Conservation (phyloP, 2,888 invertebrate genomes). For the Andrena flavipes region DNA sequence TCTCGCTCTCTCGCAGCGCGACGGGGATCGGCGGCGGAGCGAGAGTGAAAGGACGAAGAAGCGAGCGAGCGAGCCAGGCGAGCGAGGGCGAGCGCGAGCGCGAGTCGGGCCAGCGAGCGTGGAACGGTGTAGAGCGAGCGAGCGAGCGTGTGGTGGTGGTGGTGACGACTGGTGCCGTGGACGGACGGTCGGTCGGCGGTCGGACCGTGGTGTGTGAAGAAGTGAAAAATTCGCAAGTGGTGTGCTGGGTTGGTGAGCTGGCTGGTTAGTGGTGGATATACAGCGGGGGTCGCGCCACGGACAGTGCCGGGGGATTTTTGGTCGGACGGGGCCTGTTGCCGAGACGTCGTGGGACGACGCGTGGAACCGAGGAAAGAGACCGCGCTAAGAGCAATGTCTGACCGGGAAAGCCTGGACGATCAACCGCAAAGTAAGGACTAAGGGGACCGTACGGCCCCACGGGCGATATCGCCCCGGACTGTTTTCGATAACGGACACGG, state of each 20-base stretch:
- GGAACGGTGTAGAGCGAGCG: slow-evolving; percentile 68
- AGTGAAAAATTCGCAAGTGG: slow-evolving; percentile 76
- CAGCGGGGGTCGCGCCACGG: slow-evolving; percentile 67
- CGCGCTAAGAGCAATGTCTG: slow-evolving; percentile 81
- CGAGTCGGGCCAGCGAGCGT: slow-evolving; percentile 72
- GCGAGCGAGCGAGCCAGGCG: slow-evolving; percentile 8
- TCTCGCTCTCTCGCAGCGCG: slow-evolving; percentile 55
- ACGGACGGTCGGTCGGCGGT: slow-evolving; percentile 78
- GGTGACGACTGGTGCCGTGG: slow-evolving; percentile 80
- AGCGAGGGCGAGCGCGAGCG: slow-evolving; percentile 64
- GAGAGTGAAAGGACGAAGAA: slow-evolving; percentile 64
- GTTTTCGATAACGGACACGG: not conserved
- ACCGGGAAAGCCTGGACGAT: slow-evolving; percentile 84
- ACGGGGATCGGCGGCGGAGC: slow-evolving; percentile 57
- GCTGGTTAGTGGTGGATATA: slow-evolving; percentile 66
- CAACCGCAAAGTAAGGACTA: slow-evolving; percentile 83
- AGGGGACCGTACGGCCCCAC: slow-evolving; percentile 15
- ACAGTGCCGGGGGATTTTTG: slow-evolving; percentile 63
- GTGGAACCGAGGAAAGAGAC: slow-evolving; percentile 69
- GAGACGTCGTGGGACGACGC: slow-evolving; percentile 67
- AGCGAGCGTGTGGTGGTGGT: slow-evolving; percentile 73
- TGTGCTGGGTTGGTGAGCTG: slow-evolving; percentile 68
- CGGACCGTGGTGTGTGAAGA: slow-evolving; percentile 75
- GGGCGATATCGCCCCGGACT: not conserved
- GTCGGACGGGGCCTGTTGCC: slow-evolving; percentile 57